These are phyloP conservation scores for Paguma larvata DNA, from an alignment of 2,797 vertebrate genomes.

Conservation along the genomic window DNA sequence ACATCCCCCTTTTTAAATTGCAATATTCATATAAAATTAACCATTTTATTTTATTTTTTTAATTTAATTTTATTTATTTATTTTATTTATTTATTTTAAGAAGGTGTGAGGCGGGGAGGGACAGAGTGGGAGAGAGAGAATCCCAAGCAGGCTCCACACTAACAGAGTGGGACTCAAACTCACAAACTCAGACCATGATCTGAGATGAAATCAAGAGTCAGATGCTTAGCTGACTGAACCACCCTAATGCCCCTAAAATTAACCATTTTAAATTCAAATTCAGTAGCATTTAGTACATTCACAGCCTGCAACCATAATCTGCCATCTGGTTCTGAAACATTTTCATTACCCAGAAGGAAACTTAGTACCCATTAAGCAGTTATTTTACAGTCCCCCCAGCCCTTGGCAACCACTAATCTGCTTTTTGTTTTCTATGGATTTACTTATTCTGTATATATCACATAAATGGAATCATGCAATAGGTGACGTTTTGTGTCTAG, in stretches of 20 bases:
- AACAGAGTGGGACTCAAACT: too few relatives aligned
- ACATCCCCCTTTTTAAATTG: neutral
- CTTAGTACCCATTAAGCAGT: neutral
- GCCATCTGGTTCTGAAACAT: neutral
- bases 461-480: neutral
- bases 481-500: neutral
- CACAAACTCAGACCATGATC: too few relatives aligned
- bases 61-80: too few relatives aligned
- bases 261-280: neutral
- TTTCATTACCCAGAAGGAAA: neutral
- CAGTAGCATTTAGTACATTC: neutral
- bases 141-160: too few relatives aligned
- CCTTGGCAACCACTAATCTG: neutral
- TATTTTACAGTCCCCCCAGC: neutral
- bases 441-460: neutral
- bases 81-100: too few relatives aligned
- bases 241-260: neutral
- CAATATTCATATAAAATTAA: neutral
- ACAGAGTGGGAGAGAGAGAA: too few relatives aligned
- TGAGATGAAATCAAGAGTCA: too few relatives aligned
- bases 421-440: neutral
- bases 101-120: too few relatives aligned
- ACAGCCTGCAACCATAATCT: neutral
- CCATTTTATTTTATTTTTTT: neutral
- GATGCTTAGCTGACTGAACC: too few relatives aligned